These are phyloP conservation scores for Coptodon bakossiorum DNA, from an alignment of 2,113 vertebrate genomes.

Conservation along the genomic window DNA sequence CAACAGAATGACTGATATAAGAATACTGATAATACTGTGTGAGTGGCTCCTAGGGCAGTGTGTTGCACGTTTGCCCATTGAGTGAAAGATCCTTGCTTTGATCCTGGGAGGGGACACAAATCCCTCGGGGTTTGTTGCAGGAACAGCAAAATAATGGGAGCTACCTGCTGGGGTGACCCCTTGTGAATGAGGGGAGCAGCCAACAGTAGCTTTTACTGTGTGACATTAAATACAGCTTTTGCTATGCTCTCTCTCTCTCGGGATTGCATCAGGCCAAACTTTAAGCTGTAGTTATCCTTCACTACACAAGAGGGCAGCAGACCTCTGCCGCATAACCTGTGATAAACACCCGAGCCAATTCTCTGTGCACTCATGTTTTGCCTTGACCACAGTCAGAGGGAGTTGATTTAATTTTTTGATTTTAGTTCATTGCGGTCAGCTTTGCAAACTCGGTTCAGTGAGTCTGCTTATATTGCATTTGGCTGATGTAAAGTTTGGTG, in stretches of 20 bases:
- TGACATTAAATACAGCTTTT: neutral
- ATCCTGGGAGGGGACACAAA: neutral
- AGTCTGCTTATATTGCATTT: conserved; percentile 4
- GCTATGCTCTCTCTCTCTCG: no score
- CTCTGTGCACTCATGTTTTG: neutral
- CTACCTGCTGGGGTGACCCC: neutral
- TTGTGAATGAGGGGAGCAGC: neutral
- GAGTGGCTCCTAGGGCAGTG: neutral
- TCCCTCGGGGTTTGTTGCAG: neutral
- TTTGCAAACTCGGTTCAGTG: neutral
- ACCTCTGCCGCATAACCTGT: conserved; percentile 17
- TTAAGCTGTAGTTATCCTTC: neutral
- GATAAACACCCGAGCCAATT: neutral
- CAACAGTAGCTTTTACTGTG: neutral
- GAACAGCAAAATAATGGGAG: neutral
- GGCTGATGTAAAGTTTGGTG: neutral
- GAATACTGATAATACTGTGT: neutral
- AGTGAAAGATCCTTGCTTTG: neutral
- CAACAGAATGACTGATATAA: neutral
- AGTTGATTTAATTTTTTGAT: conserved; percentile 28
- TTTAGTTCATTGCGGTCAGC: conserved; percentile 10
- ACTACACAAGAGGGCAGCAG: conserved; percentile 60
- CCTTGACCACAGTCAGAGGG: conserved; percentile 7
- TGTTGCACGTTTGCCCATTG: neutral
- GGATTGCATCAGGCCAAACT: neutral